Base-by-base conservation (phyloP, 2,797 vertebrate species). In the Notoglanidium macrostoma region DNA sequence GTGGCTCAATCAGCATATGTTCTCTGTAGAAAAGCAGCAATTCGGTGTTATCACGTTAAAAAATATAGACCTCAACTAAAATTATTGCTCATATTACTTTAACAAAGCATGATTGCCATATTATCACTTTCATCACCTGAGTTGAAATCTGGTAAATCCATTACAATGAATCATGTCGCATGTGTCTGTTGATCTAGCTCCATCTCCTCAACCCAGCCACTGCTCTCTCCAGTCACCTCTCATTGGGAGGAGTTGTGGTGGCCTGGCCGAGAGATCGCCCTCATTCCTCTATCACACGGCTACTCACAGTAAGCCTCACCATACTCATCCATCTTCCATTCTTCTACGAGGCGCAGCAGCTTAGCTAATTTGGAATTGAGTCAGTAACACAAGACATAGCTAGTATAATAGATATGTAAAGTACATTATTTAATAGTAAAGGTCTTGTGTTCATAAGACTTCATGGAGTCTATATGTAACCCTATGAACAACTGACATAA, bases 251-350 rank as follows among this genome's bases (percentile, higher is more conserved):
- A 82, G 92, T 89, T 93, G 90, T 90, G 92, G 90, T 90, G 92
- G 92, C 90, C 89, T 94, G 84, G 89, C 86, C 8, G 95, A 96
- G 93, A 93, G 96, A 93, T 91, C 94, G 1, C 95, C 95, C 86
- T 95, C 95, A 91, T 96, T 96, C 92, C 93, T 96, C 23, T 95
- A 95, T 59, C 95, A 94, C 92, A 88, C 94, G 26, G 63, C 93
- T 51, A 90, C 93, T 86, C 93, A 95, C 91, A 95, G 96, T 96
- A 95, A 96, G 96, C 89, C 83, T 89, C 29, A 67, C 32, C 88
- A 87, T 77, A 57, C 72, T 80, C 63, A 84, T 59, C 55, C 82
- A 76, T 88, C 65, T 44, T 84, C 49, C 83, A 88, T 57, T 74
- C 4, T 61, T 57, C 61, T 40, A 63, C 0, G 35, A 44, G 65